Percentiles rank a stretch among this genome's conserved stretches.
These are phyloP conservation scores for Endomychus coccineus DNA, from an alignment of 2,888 invertebrate genomes.

Conservation along the genomic window DNA sequence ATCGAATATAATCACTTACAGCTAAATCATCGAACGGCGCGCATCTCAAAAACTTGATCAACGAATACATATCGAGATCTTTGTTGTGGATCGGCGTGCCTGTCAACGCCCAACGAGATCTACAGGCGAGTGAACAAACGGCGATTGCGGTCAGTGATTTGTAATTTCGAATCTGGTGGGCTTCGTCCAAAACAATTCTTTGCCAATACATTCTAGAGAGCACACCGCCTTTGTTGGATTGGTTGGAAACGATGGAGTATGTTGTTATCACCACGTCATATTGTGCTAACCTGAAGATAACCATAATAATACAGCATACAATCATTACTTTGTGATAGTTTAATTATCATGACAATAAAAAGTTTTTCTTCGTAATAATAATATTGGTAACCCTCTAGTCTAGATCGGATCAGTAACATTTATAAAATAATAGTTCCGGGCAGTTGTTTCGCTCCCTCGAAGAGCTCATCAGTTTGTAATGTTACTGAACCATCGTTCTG, in stretches of 20 bases:
- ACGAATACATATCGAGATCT: slow-evolving; percentile 71
- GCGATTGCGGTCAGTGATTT: slow-evolving; percentile 68
- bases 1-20: too few species aligned
- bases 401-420: too few species aligned
- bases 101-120: slow-evolving; percentile 76
- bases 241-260: slow-evolving; percentile 66
- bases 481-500: too few species aligned
- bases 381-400: too few species aligned
- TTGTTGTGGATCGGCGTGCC: slow-evolving; percentile 96
- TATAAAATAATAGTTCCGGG: too few species aligned
- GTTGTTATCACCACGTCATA: slow-evolving; percentile 85
- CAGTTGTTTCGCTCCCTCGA: too few species aligned
- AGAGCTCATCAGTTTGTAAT: too few species aligned
- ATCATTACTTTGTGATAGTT: too few species aligned
- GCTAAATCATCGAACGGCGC: slow-evolving; percentile 81
- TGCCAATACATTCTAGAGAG: slow-evolving; percentile 71
- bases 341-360: too few species aligned
- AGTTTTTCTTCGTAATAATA: too few species aligned
- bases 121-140: slow-evolving; percentile 56
- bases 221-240: slow-evolving; percentile 51
- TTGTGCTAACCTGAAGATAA: slow-evolving; percentile 48
- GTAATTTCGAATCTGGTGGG: slow-evolving; percentile 83
- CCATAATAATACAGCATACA: too few species aligned
- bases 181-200: slow-evolving; percentile 87
- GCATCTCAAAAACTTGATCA: slow-evolving; percentile 76